phyloP scores from a whole-genome alignment of 1,140 invertebrate genomes.

The Drosophila gunungcola region DNA sequence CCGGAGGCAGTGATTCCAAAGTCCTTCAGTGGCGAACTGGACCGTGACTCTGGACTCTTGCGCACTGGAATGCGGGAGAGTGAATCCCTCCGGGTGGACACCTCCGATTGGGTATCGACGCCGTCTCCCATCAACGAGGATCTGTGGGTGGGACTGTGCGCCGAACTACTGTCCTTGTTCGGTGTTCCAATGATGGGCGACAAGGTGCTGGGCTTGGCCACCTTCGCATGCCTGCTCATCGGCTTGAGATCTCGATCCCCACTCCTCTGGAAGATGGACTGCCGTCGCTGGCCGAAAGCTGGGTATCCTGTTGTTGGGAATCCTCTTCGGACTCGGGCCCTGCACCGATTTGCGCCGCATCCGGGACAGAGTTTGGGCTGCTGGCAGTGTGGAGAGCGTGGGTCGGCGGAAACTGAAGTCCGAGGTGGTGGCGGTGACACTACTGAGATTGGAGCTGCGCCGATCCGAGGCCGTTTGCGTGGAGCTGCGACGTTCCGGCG shows the following conservation, averaged over 20 bases:
- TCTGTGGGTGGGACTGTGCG: slow-evolving; percentile 69
- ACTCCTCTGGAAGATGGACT: slow-evolving; percentile 44
- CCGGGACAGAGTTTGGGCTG: slow-evolving; percentile 23
- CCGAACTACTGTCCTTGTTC: slow-evolving; percentile 77
- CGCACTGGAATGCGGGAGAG: slow-evolving; percentile 74
- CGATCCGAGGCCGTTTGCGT: slow-evolving; percentile 80
- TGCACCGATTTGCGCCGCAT: slow-evolving; percentile 66
- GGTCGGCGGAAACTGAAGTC: slow-evolving; percentile 78
- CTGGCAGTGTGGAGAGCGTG: slow-evolving; percentile 68
- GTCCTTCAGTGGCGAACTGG: slow-evolving; percentile 60
- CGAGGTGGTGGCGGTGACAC: slow-evolving; percentile 72
- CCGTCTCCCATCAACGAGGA: slow-evolving; percentile 25
- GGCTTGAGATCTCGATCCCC: slow-evolving; percentile 11
- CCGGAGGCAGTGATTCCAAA: slow-evolving; percentile 29
- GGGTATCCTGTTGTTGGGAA: slow-evolving; percentile 26
- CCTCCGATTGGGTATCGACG: slow-evolving; percentile 49
- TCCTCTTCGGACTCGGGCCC: slow-evolving; percentile 19
- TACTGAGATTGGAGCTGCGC: slow-evolving; percentile 78
- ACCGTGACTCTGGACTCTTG: slow-evolving; percentile 60
- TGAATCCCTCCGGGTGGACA: slow-evolving; percentile 66
- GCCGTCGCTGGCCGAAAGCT: slow-evolving; percentile 42
- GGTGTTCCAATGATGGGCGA: slow-evolving; percentile 84
- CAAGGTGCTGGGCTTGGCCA: slow-evolving; percentile 77
- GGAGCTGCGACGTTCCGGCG: slow-evolving; percentile 76
- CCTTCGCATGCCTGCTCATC: slow-evolving; percentile 50